Conservation (phyloP, 2,888 invertebrate species). For the Apeira syringaria region DNA sequence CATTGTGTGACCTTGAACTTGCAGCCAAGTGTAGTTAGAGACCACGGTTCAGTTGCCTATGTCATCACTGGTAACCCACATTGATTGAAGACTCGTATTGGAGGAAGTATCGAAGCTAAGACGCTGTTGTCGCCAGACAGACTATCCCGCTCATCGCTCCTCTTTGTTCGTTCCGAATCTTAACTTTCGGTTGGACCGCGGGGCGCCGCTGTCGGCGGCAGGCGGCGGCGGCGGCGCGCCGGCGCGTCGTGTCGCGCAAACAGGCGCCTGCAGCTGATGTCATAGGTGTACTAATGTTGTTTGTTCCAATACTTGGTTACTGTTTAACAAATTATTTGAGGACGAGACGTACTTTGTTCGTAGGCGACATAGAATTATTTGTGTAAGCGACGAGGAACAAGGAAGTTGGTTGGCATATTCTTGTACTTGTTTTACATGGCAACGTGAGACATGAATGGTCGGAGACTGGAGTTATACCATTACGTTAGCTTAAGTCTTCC, state of each 20-base stretch:
- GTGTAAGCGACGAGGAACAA: neutral
- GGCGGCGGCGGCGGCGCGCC: slow-evolving; percentile 29
- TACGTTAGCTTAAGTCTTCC: too few species aligned
- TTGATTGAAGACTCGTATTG: too few species aligned
- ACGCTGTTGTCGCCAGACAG: slow-evolving; percentile 3
- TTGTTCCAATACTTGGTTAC: slow-evolving; percentile 22
- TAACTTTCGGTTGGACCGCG: slow-evolving; percentile 42
- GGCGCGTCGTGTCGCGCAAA: slow-evolving; percentile 48
- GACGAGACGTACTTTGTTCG: neutral
- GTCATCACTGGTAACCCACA: too few species aligned
- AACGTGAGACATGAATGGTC: too few species aligned
- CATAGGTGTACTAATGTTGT: slow-evolving; percentile 35
- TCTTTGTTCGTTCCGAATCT: neutral
- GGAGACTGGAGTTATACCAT: too few species aligned
- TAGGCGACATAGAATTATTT: too few species aligned
- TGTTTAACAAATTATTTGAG: slow-evolving; percentile 11
- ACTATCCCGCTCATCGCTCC: slow-evolving; percentile 17
- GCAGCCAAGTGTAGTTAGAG: too few species aligned
- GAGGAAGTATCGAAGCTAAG: neutral
- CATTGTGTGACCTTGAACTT: too few species aligned
- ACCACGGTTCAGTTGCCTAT: too few species aligned
- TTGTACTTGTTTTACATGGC: too few species aligned
- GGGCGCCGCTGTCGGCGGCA: slow-evolving; percentile 43
- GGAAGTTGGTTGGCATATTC: neutral
- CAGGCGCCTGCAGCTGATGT: slow-evolving; percentile 53